Evolutionary conservation across 1,140 invertebrate species (phyloP), one percentile per base, ranked within the genome.

Genomic region (Drosophila pachea): DNA sequence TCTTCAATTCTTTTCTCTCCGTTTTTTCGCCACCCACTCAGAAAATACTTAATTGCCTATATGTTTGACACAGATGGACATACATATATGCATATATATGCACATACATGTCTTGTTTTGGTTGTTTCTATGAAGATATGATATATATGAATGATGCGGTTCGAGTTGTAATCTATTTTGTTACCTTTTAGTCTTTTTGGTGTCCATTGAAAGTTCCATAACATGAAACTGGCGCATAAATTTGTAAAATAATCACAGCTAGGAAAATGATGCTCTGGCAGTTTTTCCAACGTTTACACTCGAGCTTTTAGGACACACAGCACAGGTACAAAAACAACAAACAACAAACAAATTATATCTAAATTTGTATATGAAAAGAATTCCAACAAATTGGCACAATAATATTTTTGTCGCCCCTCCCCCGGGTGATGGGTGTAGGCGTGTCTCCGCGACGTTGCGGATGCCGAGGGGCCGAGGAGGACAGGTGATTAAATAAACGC

Each of bases 131-230:
- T 22, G 22, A 1, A 22, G 22, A 2, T 22, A 22, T 22, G 8
- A 14, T 32, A 56, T 58, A 40, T 40, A 11, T 35, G 53, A 55
- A 47, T 47, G 32, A 11, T 35, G 14, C 6, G 6, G 4, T 16
- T 33, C 35, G 5, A 48, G 32, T 9, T 12, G n/a, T 6, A 4
- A 0, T 43, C 16, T 38, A 1, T 42, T 7, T 22, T 38, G 50
- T 70, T 70, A 87, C 86, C 86, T 88, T 86, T 88, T 87, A 87
- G 73, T 86, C 88, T 88, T 88, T 88, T 88, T 87, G 82, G 86
- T 74, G 84, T 88, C 86, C 86, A 88, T 87, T 88, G 86, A 74
- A 88, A 88, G 71, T 88, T 88, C 86, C 86, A 87, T 88, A 88
- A 88, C 86, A 88, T 88, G 69, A 88, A 88, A 87, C 71, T 86